Evolutionary conservation across 2,888 invertebrate species (phyloP).

Genomic region (Rhopalosiphum nymphaeae): DNA sequence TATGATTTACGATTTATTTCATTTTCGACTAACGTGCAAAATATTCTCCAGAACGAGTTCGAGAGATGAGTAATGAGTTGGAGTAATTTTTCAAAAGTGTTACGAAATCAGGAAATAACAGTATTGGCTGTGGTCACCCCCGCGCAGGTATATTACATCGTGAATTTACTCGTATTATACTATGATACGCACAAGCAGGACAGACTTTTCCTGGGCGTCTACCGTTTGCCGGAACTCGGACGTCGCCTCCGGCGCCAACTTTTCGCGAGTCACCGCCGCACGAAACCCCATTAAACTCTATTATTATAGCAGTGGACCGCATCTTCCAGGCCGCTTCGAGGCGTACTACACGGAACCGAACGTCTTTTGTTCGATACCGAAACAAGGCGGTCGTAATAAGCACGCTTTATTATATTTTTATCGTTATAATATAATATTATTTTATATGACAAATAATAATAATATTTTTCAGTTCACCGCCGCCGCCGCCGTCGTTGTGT

Average conservation of each 20-base stretch:
- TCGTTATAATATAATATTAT: not conserved
- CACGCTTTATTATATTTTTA: not conserved
- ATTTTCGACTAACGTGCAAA: not conserved
- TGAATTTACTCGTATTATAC: too few relatives aligned
- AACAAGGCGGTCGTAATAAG: not conserved
- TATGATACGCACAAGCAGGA: too few relatives aligned
- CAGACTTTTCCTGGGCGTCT: not conserved
- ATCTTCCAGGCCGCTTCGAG: slow-evolving; percentile 16
- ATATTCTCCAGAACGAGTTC: not conserved
- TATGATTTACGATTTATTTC: not conserved
- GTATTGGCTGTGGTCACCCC: not conserved
- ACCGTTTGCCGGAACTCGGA: not conserved
- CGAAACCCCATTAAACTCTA: slow-evolving; percentile 23
- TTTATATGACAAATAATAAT: not conserved
- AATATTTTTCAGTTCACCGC: not conserved
- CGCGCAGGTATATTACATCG: not conserved
- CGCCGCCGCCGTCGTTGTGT: not conserved
- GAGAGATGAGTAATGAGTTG: not conserved
- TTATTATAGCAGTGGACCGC: not conserved
- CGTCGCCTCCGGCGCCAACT: not conserved
- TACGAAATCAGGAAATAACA: not conserved
- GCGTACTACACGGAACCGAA: not conserved
- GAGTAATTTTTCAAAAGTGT: not conserved
- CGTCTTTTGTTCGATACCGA: not conserved
- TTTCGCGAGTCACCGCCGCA: not conserved